phyloP scores from a whole-genome alignment of 2,888 invertebrate species.

The Macaria notata region DNA sequence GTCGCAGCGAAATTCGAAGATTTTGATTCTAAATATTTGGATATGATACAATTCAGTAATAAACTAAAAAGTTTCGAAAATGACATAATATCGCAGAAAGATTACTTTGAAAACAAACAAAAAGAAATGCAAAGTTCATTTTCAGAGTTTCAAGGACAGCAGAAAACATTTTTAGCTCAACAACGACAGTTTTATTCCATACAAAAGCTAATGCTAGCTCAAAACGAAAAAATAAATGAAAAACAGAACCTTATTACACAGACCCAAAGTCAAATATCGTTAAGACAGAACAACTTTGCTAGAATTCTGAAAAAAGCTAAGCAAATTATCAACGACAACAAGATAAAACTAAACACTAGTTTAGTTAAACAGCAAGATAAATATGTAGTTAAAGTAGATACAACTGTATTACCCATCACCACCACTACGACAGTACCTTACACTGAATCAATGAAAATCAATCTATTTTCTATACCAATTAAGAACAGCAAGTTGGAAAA shows the following conservation, averaged over 20 bases:
- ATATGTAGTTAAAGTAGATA: constrained; percentile 4
- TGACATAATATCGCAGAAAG: constrained; percentile 47
- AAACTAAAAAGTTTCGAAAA: constrained; percentile 51
- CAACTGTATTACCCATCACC: constrained; percentile 20
- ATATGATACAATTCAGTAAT: constrained; percentile 51
- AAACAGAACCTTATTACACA: constrained; percentile 67
- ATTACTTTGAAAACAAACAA: constrained; percentile 52
- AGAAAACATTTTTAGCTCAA: constrained; percentile 65
- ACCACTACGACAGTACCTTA: constrained; percentile 32
- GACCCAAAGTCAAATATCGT: constrained; percentile 67
- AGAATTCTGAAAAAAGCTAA: constrained; percentile 67
- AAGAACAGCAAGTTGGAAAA: constrained; percentile 48
- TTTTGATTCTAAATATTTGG: constrained; percentile 59
- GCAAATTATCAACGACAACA: constrained; percentile 51
- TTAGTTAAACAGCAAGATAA: constrained; percentile 6
- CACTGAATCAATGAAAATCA: constrained; percentile 64
- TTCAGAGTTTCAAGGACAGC: constrained; percentile 64
- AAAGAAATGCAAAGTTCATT: constrained; percentile 54
- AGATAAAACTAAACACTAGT: constrained; percentile 29
- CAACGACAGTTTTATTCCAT: constrained; percentile 68
- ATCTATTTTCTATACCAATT: constrained; percentile 60
- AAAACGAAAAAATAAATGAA: constrained; percentile 67
- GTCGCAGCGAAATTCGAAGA: constrained; percentile 55
- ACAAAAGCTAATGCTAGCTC: constrained; percentile 65
- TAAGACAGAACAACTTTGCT: constrained; percentile 67